Evolutionary conservation across 1,140 invertebrate genomes (phyloP), one percentile per base, ranked within the genome.

Genomic region (Melitaea cinxia): DNA sequence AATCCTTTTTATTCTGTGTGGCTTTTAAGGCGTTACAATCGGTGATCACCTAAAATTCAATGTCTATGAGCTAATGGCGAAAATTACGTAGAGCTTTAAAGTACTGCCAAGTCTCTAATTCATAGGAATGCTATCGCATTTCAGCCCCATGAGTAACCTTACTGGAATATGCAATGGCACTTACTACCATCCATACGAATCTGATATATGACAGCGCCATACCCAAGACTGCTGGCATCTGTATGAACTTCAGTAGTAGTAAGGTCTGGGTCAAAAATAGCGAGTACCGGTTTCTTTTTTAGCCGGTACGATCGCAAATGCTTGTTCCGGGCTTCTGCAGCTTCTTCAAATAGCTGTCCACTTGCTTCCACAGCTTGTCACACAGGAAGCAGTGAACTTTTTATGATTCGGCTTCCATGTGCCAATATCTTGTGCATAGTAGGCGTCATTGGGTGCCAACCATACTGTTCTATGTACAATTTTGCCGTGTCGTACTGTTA

Each of bases 21-120:
- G 54, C 30, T 33, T 68, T 68, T 6, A 68, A 19, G 6, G 60
- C 54, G 37, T 68, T 68, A 23, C 66, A 68, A 19, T 68, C 66
- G 1, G 65, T 68, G 10, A 68, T 2, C 15, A 68, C 21, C 14
- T 37, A 52, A 57, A 68, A 68, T 14, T 62, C 10, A 21, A 56
- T 21, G 1, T 58, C 65, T 10, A 68, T 52, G 1, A 68, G n/a
- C 15, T 68, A 68, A 55, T 62, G 53, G 3, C 65, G 15, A 24
- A 68, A 68, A 15, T 68, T 15, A 6, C 45, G 39, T 24, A 68
- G 17, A n/a, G 59, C 45, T n/a, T 53, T 62, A 12, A 63, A n/a
- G 53, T 10, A 68, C 59, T 4, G 49, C 54, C n/a, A 68, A 23
- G 66, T 68, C 14, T 68, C 66, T 1, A 68, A 17, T 19, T 68